Evolutionary conservation across 2,888 invertebrate genomes (phyloP).

Genomic region (Orthonevra nobilis): DNA sequence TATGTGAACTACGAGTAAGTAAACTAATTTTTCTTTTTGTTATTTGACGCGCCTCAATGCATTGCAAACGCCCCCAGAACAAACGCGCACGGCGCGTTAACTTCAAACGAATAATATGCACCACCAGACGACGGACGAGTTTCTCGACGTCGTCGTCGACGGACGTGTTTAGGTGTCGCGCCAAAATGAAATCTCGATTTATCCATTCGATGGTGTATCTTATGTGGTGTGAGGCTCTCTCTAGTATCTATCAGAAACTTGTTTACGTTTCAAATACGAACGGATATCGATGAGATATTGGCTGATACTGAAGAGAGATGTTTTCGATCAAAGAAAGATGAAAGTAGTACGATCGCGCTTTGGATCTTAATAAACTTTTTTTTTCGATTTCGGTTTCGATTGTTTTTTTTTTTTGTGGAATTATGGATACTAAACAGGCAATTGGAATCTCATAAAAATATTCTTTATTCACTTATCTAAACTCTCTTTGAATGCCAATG

Average conservation of each 20-base stretch:
- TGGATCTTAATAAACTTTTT: constrained; percentile 31
- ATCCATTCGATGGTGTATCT: not conserved
- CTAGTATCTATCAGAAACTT: not conserved
- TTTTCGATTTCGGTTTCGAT: constrained; percentile 13
- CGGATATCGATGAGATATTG: constrained; percentile 44
- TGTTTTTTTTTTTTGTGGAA: no score
- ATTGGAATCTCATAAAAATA: constrained; percentile 25
- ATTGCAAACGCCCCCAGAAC: constrained; percentile 62
- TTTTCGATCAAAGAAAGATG: constrained; percentile 59
- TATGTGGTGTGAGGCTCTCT: not conserved
- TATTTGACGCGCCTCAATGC: constrained; percentile 59
- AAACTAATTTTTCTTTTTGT: no score
- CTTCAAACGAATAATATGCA: constrained; percentile 57
- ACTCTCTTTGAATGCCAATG: no score
- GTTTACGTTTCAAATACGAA: constrained; percentile 43
- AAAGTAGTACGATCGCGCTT: constrained; percentile 21
- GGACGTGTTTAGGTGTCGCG: constrained; percentile 58
- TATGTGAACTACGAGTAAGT: not conserved
- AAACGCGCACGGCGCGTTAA: constrained; percentile 47
- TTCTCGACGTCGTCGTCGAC: constrained; percentile 43
- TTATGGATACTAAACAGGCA: constrained; percentile 27
- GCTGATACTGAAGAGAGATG: constrained; percentile 35
- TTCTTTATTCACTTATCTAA: constrained; percentile 14
- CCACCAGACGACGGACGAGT: constrained; percentile 18
- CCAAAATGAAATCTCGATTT: constrained; percentile 48